Evolutionary conservation across 2,113 vertebrate species (phyloP), one percentile per base, ranked within the genome.

Genomic region (Baryphthengus martii): DNA sequence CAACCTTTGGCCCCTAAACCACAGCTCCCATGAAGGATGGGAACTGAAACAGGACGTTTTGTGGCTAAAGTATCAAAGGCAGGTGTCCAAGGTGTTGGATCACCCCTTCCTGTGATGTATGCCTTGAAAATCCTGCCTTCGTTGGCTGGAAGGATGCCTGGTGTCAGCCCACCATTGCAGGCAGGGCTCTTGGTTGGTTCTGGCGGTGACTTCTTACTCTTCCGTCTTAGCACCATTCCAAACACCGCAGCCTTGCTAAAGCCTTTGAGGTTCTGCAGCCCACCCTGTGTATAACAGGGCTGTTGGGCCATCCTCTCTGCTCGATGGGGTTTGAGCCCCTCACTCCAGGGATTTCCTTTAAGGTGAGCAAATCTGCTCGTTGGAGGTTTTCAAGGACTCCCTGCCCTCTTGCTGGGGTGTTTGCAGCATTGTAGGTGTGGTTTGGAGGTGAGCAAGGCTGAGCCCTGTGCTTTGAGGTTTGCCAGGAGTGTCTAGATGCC

Each of bases 1-100:
- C 71, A 59, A 56, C 0, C 2, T 19, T 61, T 7, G 33, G 12
- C 13, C 33, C 31, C 26, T 5, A 18, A 71, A 13, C 12, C 6
- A 1, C 42, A 23, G 7, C 3, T 42, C 31, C 53, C 33, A 4
- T 4, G 39, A 74, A 53, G 28, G 21, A 9, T 0, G 3, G 50
- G 50, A 23, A 18, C 1, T 3, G 45, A 76, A 63, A n/a, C 0
- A 0, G 56, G 71, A n/a, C 1, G 2, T 42, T 67, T 2, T 2
- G 5, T n/a, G 45, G 7, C 7, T 40, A 15, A 55, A 62, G 17
- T 13, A 13, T 10, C 40, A 11, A 13, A 1, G 4, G 56, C 35
- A 44, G 24, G 25, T 35, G 33, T 55, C 24, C 15, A 12, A 23
- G 9, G 18, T 5, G 23, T 7, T 20, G n/a, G 29, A n/a, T 65